Percentiles rank a stretch among this genome's conserved stretches.
phyloP scores from a whole-genome alignment of 1,140 invertebrate genomes.

The Papilio machaon region DNA sequence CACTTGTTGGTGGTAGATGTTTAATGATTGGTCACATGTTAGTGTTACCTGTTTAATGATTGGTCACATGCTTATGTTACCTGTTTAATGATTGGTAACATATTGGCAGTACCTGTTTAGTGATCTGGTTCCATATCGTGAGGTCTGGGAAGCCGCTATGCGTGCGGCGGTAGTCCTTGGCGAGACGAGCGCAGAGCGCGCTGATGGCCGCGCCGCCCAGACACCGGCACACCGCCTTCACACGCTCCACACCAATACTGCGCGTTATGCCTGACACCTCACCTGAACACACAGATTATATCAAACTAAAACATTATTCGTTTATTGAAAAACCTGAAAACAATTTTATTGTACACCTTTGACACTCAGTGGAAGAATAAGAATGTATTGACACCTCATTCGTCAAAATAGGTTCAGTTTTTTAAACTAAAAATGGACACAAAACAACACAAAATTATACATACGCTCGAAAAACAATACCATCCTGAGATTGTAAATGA shows the following conservation, averaged over 20 bases:
- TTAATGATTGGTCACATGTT: not conserved
- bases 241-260: conserved; percentile 70
- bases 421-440: not conserved
- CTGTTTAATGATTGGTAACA: not conserved
- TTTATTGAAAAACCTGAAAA: not conserved
- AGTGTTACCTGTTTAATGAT: not conserved
- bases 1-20: not conserved
- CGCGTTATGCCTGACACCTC: conserved; percentile 55
- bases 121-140: conserved; percentile 87
- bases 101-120: conserved; percentile 65
- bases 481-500: no score
- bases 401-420: not conserved
- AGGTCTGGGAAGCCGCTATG: conserved; percentile 92
- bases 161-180: conserved; percentile 83
- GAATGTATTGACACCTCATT: not conserved
- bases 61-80: not conserved
- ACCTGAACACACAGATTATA: conserved; percentile 41
- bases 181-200: conserved; percentile 85
- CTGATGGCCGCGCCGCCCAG: conserved; percentile 81
- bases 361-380: not conserved
- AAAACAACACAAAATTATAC: no score
- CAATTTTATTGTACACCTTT: not conserved
- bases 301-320: not conserved
- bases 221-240: conserved; percentile 82
- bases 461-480: no score